Evolutionary conservation across 2,797 vertebrate genomes (phyloP).

Genomic region (Lindbergichthys nudifrons): DNA sequence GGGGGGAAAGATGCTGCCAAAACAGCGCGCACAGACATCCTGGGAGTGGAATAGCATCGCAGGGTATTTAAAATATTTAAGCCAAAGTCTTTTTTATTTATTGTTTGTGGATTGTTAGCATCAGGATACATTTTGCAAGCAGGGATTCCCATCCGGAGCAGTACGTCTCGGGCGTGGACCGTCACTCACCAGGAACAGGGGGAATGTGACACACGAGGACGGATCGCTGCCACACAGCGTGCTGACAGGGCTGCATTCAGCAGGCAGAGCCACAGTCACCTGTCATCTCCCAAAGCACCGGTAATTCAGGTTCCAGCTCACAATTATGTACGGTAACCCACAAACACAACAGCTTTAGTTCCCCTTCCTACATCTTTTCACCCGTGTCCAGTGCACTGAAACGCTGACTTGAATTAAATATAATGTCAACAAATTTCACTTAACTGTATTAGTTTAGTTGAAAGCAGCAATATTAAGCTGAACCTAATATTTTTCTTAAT

Average conservation of each 20-base stretch:
- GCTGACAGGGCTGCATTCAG: conserved; percentile 64
- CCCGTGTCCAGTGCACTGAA: conserved; percentile 41
- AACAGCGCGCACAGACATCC: conserved; percentile 81
- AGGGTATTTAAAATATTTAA: conserved; percentile 84
- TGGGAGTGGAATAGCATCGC: conserved; percentile 65
- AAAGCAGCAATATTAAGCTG: too few species aligned
- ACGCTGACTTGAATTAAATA: too few species aligned
- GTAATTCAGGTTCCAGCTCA: conserved; percentile 67
- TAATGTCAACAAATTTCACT: too few species aligned
- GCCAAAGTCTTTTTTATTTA: conserved; percentile 67
- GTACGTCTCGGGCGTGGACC: conserved; percentile 56
- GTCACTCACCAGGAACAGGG: conserved; percentile 54
- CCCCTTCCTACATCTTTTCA: conserved; percentile 69
- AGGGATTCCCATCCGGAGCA: conserved; percentile 53
- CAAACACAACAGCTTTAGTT: conserved; percentile 49
- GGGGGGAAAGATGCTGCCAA: conserved; percentile 85
- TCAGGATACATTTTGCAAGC: conserved; percentile 66
- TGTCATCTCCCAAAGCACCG: conserved; percentile 65
- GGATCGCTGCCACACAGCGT: conserved; percentile 51
- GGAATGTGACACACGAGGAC: conserved; percentile 64
- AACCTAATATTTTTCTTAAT: too few species aligned
- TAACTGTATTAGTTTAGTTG: too few species aligned
- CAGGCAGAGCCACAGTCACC: conserved; percentile 64
- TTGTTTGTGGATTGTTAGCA: conserved; percentile 78
- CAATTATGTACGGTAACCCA: conserved; percentile 49